A percentile compares a stretch with the other conserved stretches of the same genome.
phyloP scores from a whole-genome alignment of 2,888 invertebrate species.

The Thymelicus acteon region DNA sequence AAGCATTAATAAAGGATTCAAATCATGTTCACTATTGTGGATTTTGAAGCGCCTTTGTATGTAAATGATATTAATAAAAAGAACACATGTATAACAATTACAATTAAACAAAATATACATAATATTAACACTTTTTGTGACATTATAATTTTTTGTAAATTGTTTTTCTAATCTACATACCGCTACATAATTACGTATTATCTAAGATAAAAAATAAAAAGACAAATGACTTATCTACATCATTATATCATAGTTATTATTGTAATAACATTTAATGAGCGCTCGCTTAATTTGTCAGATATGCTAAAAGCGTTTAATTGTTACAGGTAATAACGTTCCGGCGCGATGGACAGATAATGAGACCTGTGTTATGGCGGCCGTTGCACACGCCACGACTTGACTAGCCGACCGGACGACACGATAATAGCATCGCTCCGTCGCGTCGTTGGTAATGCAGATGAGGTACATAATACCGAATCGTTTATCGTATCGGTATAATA shows the following conservation, averaged over 20 bases:
- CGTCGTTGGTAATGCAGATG: background rate
- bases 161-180: background rate
- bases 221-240: too few species aligned
- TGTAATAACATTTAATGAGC: conserved; percentile 2
- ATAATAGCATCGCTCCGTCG: background rate
- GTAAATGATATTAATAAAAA: too few species aligned
- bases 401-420: background rate
- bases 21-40: too few species aligned
- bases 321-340: conserved; percentile 31
- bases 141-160: background rate
- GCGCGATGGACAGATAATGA: conserved; percentile 17
- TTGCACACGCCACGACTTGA: background rate
- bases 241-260: background rate
- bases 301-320: conserved; percentile 27
- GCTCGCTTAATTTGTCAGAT: background rate
- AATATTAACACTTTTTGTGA: too few species aligned
- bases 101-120: too few species aligned
- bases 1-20: too few species aligned
- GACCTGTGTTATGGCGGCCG: background rate
- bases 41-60: too few species aligned
- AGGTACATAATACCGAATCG: too few species aligned
- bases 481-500: too few species aligned
- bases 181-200: too few species aligned
- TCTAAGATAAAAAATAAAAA: too few species aligned
- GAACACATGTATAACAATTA: too few species aligned